Evolutionary conservation across 2,113 vertebrate species (phyloP).

Genomic region (Clinocottus analis): DNA sequence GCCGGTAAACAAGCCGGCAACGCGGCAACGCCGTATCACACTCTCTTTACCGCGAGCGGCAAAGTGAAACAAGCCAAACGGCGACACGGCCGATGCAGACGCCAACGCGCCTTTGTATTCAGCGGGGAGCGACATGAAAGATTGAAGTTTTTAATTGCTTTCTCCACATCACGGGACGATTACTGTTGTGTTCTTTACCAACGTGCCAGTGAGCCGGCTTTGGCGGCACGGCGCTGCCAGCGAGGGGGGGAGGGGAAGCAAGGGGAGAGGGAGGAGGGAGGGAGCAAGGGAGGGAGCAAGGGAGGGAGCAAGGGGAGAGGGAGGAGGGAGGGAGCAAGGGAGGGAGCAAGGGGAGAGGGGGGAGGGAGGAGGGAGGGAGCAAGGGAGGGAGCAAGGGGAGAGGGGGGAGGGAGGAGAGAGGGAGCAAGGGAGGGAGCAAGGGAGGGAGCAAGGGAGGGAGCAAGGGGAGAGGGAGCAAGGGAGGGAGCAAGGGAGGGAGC

Average conservation of each 20-base stretch:
- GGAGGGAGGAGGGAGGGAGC: too few relatives aligned
- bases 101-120: slow-evolving; percentile 76
- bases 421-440: too few relatives aligned
- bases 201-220: slow-evolving; percentile 64
- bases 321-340: too few relatives aligned
- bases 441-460: too few relatives aligned
- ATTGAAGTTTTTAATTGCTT: slow-evolving; percentile 85
- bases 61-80: slow-evolving; percentile 79
- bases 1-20: slow-evolving; percentile 78
- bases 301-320: too few relatives aligned
- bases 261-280: neutral
- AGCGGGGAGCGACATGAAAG: slow-evolving; percentile 81
- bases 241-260: neutral
- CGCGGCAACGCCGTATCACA: slow-evolving; percentile 62
- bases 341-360: too few relatives aligned
- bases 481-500: too few relatives aligned
- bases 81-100: slow-evolving; percentile 70
- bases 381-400: too few relatives aligned
- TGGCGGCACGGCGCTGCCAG: slow-evolving; percentile 54
- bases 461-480: too few relatives aligned
- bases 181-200: slow-evolving; percentile 75
- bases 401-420: too few relatives aligned
- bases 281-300: too few relatives aligned
- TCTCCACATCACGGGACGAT: slow-evolving; percentile 78
- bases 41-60: slow-evolving; percentile 69